phyloP scores from a whole-genome alignment of 2,797 vertebrate species.

The Smutsia gigantea region DNA sequence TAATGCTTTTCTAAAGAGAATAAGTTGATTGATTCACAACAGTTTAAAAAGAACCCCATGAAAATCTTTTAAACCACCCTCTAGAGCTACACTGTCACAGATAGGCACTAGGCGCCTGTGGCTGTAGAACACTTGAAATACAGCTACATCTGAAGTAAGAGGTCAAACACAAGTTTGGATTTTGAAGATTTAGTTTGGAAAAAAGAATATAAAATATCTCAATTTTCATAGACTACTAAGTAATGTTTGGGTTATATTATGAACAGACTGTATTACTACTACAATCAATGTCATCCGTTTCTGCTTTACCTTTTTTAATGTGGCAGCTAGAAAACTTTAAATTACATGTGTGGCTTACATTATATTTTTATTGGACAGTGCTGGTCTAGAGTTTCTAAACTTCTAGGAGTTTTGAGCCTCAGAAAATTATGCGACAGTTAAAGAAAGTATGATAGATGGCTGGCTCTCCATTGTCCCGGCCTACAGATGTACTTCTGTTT shows the following conservation, averaged over 20 bases:
- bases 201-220: neutral
- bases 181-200: neutral
- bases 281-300: neutral
- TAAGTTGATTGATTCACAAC: neutral
- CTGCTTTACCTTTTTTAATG: neutral
- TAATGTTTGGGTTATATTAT: neutral
- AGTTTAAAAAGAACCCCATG: neutral
- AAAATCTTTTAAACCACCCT: neutral
- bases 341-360: neutral
- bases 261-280: neutral
- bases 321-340: neutral
- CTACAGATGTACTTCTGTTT: neutral
- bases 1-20: neutral
- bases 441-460: neutral
- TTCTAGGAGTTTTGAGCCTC: neutral
- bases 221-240: neutral
- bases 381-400: neutral
- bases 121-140: neutral
- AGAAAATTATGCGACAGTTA: neutral
- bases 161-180: neutral
- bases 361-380: neutral
- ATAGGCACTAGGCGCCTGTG: neutral
- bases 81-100: neutral
- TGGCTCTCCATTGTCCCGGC: neutral
- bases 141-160: neutral